phyloP scores from a whole-genome alignment of 2,113 vertebrate species.

The Smithornis capensis region DNA sequence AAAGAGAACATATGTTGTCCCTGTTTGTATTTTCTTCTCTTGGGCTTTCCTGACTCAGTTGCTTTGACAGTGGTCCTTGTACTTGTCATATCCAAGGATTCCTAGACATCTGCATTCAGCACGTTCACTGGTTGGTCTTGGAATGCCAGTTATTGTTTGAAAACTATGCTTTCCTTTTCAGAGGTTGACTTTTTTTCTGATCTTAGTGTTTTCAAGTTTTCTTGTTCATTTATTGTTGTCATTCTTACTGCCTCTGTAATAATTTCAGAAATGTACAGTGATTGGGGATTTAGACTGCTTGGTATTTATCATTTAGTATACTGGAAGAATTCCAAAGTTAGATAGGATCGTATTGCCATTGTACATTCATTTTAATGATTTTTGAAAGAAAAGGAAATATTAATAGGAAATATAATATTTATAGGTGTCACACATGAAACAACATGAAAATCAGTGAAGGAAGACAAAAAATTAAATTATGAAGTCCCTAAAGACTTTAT shows the following conservation, averaged over 20 bases:
- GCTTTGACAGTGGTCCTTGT: background rate
- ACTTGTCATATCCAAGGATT: background rate
- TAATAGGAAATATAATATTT: background rate
- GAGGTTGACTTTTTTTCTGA: background rate
- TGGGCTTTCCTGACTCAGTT: background rate
- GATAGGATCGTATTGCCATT: background rate
- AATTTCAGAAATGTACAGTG: background rate
- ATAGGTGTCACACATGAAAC: background rate
- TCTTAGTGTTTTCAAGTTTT: background rate
- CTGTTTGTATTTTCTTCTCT: background rate
- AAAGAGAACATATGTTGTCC: background rate
- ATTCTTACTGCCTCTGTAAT: background rate
- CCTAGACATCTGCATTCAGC: background rate
- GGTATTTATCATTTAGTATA: background rate
- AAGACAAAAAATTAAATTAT: background rate
- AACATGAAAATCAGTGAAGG: background rate
- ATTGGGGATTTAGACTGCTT: background rate
- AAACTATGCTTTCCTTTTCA: background rate
- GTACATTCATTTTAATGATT: background rate
- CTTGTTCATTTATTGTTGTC: conserved; percentile 22
- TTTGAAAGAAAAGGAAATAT: background rate
- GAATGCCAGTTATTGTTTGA: background rate
- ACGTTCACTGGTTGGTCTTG: background rate
- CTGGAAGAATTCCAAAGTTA: background rate
- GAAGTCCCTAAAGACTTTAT: background rate